Evolutionary conservation across 2,113 vertebrate genomes (phyloP), one percentile per base, ranked within the genome.

Genomic region (Prochilodus magdalenae): DNA sequence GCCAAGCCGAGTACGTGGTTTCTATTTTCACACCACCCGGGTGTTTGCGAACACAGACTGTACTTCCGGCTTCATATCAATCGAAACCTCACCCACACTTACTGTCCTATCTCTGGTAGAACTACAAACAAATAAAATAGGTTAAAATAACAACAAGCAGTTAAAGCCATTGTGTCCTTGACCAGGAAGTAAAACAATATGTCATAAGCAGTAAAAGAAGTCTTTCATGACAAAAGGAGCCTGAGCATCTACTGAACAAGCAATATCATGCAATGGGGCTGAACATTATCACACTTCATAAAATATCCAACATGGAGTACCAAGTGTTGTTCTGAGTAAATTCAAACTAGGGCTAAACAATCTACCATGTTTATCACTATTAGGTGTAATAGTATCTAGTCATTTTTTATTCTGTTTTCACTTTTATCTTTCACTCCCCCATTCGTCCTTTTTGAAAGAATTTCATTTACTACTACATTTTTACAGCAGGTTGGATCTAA

Each of bases 21-120:
- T 78, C 16, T 60, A 70, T 71, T 44, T 71, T 79, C 77, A 79
- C 26, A 47, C 33, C 36, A 11, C n/a, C 24, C 3, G 5, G 12
- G 3, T 5, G 12, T 71, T 59, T 24, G 11, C 20, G 33, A 57
- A 60, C 0, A 12, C 22, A 47, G 57, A 44, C n/a, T 8, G 49
- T n/a, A 71, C 66, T 79, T 79, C 36, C 77, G 71, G 57, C 33
- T 60, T 71, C 26, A 30, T 53, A 62, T 47, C 51, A 22, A 71
- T 27, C 2, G 57, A 16, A 79, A 57, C 29, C 13, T 12, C 47
- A 78, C 26, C 40, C 27, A 51, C 60, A 49, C 18, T 22, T n/a
- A 29, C 24, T 22, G 4, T 15, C 30, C 16, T 14, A 44, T 15
- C 22, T 24, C 53, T 59, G 20, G 4, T 0, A 26, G 13, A 44